A percentile compares a stretch with the other conserved stretches of the same genome.
These are phyloP conservation scores for Plecotus auritus DNA, from an alignment of 2,113 vertebrate species.

Conservation along the genomic window DNA sequence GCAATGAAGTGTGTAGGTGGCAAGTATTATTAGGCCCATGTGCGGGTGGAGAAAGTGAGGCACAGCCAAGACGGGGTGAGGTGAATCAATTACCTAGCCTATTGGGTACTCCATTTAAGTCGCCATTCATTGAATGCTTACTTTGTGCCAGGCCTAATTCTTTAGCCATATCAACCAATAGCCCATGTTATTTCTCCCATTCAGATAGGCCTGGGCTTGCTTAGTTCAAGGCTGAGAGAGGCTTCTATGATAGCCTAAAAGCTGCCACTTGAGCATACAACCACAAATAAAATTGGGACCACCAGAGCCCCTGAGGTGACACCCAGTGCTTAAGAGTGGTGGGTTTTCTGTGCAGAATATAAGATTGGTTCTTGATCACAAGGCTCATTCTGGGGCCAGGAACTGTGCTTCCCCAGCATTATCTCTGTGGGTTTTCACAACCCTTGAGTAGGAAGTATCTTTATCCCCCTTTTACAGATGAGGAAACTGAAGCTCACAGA, in stretches of 20 bases:
- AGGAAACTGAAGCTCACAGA: slow-evolving; percentile 4
- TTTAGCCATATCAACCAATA: background rate
- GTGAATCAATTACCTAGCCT: background rate
- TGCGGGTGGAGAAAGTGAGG: slow-evolving; percentile 72
- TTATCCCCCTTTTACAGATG: background rate
- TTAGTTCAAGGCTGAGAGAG: background rate
- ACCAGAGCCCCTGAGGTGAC: background rate
- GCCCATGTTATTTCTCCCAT: background rate
- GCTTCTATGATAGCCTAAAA: background rate
- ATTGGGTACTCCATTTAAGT: background rate
- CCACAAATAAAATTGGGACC: background rate
- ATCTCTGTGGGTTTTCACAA: background rate
- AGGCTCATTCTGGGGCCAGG: background rate
- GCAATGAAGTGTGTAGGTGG: slow-evolving; percentile 59
- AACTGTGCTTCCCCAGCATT: background rate
- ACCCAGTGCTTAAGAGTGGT: background rate
- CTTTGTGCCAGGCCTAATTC: background rate
- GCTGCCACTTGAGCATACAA: background rate
- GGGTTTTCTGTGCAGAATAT: slow-evolving; percentile 26
- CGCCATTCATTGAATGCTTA: background rate
- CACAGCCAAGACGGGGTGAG: background rate
- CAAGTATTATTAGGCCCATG: slow-evolving; percentile 54
- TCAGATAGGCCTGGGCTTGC: background rate
- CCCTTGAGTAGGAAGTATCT: background rate
- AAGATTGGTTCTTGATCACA: background rate